Base-by-base conservation (phyloP, 2,113 vertebrate species). In the Anthoscopus minutus region DNA sequence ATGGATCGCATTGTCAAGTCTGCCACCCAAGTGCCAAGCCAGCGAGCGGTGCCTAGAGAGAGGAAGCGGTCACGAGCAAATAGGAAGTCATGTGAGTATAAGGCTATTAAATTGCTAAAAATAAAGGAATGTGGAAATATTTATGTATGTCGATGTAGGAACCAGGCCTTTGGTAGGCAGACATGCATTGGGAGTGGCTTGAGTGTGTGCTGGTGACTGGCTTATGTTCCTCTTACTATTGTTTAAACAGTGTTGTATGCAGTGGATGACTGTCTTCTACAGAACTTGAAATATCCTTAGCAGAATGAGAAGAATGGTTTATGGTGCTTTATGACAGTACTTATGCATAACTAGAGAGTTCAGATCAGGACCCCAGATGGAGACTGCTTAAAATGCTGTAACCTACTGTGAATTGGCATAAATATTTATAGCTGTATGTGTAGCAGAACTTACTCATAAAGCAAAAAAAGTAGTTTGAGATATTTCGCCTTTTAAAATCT, bases 1-100 rank as follows among this genome's bases (percentile, higher is more conserved):
- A 99, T 99, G 99, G 99, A 99, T 96, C 98, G 98, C 81, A 99
- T 99, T 3, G 99, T 99, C 14, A 98, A 99, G 95, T 99, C 99
- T 0, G 99, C 99, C 96, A 99, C 99, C 85, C 99, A 99, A 98
- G 98, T 98, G 96, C 99, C 99, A 96, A 98, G 98, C 93, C 99
- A 98, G 96, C 97, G 99, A 94, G 97, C 97, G 3, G 98, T 98
- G 84, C 99, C 99, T 20, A 98, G 99, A 35, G 99, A 99, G 96
- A 98, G 99, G 95, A 99, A 98, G 80, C 97, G 99, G 33, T 99
- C 99, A 77, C 97, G 99, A 76, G 99, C 98, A 92, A 99, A 99
- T 95, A 98, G 99, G 57, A 99, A 99, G 82, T 99, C 99, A 76
- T 35, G 99, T 99, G 95, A 99, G 99, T 98, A 56, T 58, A 47